Evolutionary conservation across 2,113 vertebrate species (phyloP).

Genomic region (Gallinago media): DNA sequence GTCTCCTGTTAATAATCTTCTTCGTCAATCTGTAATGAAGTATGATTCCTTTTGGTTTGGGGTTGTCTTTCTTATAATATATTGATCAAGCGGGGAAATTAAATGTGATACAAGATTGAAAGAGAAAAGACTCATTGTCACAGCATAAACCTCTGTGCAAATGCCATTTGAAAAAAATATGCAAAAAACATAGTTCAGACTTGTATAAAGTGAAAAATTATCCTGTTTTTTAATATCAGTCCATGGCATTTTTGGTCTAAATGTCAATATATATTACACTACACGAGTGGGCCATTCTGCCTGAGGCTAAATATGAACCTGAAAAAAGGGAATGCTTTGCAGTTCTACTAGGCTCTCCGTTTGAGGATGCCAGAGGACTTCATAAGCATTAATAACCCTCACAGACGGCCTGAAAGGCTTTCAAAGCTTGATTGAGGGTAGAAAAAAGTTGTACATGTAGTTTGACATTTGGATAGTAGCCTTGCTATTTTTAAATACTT

Average conservation of each 20-base stretch:
- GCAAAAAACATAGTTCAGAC: not conserved
- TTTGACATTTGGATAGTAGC: not conserved
- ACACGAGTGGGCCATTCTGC: not conserved
- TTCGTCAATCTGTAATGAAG: not conserved
- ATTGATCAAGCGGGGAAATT: not conserved
- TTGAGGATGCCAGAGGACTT: not conserved
- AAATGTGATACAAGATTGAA: not conserved
- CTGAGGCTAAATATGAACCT: not conserved
- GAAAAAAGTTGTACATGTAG: not conserved
- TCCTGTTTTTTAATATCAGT: not conserved
- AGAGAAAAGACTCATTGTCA: not conserved
- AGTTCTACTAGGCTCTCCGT: not conserved
- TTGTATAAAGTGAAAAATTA: not conserved
- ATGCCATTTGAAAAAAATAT: not conserved
- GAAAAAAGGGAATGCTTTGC: not conserved
- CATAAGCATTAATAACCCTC: not conserved
- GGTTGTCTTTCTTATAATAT: not conserved
- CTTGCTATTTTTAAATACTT: not conserved
- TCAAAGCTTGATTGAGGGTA: not conserved
- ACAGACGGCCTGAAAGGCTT: not conserved
- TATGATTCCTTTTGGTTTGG: not conserved
- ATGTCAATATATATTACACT: not conserved
- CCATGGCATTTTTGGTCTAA: constrained; percentile 29
- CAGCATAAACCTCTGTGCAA: not conserved
- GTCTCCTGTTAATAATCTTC: not conserved